Evolutionary conservation across 2,113 vertebrate genomes (phyloP).

Genomic region (Mugil cephalus): DNA sequence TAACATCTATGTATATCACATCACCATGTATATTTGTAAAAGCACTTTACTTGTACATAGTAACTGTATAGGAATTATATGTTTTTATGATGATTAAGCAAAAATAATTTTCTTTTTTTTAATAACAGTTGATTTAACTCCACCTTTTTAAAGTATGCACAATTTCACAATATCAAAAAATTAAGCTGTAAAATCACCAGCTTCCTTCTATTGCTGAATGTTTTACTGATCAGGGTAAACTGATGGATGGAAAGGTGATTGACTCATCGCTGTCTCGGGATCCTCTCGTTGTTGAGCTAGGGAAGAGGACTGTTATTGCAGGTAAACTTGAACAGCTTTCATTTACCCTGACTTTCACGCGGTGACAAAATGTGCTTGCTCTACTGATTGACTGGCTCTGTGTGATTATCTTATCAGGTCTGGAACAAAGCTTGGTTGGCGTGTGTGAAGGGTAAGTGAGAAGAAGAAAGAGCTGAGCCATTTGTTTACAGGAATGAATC

Average conservation of each 20-base stretch:
- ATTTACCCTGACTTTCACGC: neutral
- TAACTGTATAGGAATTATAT: no score
- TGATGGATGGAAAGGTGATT: conserved; percentile 92
- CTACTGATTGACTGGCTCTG: conserved; percentile 39
- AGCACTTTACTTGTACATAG: no score
- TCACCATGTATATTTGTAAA: no score
- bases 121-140: no score
- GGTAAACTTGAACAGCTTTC: conserved; percentile 79
- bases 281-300: conserved; percentile 93
- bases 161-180: no score
- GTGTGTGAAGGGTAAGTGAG: conserved; percentile 94
- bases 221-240: conserved; percentile 85
- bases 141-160: no score
- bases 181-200: neutral
- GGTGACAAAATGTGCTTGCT: neutral
- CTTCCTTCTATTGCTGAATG: neutral
- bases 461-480: neutral
- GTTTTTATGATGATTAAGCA: no score
- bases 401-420: conserved; percentile 80
- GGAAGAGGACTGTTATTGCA: conserved; percentile 93
- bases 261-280: conserved; percentile 93
- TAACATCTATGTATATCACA: no score
- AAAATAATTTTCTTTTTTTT: no score
- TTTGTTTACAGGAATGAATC: neutral
- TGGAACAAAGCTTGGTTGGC: conserved; percentile 94